These are phyloP conservation scores for Poeciliopsis presidionis DNA, from an alignment of 2,797 vertebrate species.

Conservation along the genomic window DNA sequence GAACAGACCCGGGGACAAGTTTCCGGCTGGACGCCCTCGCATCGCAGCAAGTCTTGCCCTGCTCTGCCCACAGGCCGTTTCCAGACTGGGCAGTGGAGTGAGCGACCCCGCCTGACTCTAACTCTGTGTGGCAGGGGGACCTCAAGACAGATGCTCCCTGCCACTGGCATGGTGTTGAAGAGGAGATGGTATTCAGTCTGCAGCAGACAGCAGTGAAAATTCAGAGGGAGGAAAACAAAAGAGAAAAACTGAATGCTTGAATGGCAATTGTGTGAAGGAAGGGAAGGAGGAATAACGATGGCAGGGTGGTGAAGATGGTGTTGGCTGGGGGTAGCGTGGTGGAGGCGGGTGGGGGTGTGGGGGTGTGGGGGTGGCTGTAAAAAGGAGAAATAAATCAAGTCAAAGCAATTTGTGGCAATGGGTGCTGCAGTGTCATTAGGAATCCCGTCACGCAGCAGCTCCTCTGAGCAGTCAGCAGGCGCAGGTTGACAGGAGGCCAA, in stretches of 20 bases:
- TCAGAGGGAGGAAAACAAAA: conserved; percentile 31
- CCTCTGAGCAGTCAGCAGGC: conserved; percentile 71
- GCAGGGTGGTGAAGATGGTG: conserved; percentile 28
- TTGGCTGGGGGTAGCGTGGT: conserved; percentile 5
- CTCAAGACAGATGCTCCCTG: conserved; percentile 89
- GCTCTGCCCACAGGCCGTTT: conserved; percentile 64
- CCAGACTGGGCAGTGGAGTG: conserved; percentile 63
- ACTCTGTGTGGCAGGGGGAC: conserved; percentile 81
- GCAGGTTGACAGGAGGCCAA: conserved; percentile 77
- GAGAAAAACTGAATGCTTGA: conserved; percentile 56
- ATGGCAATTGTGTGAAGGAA: conserved; percentile 23
- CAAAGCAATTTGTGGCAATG: conserved; percentile 78
- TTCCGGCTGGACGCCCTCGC: conserved; percentile 58
- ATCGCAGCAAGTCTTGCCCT: conserved; percentile 48
- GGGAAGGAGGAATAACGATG: conserved; percentile 36
- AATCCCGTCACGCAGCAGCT: conserved; percentile 79
- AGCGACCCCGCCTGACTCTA: conserved; percentile 78
- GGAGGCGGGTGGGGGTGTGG: background rate
- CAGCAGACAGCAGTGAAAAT: conserved; percentile 30
- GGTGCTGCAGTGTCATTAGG: conserved; percentile 81
- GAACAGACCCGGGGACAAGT: conserved; percentile 71
- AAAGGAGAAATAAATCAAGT: conserved; percentile 83
- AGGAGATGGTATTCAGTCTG: conserved; percentile 50
- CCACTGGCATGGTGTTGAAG: conserved; percentile 80
- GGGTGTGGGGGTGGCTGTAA: conserved; percentile 50